Evolutionary conservation across 2,113 vertebrate species (phyloP), one percentile per base, ranked within the genome.

Genomic region (Nicator chloris): DNA sequence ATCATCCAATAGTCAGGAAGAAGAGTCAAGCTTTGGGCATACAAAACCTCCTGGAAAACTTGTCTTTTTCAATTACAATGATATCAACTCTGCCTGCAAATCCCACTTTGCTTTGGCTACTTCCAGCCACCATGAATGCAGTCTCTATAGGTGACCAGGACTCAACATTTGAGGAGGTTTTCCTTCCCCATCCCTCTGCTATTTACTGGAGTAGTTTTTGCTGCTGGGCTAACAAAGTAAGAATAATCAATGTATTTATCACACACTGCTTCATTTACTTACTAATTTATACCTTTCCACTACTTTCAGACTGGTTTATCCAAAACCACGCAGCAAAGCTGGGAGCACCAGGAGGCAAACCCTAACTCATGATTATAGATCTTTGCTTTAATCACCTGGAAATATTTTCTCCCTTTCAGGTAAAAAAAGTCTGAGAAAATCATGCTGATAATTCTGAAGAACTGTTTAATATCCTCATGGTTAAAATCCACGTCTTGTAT

Each of bases 1-100:
- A 95, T 97, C 82, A 93, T 51, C 69, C 6, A 31, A 68, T 11
- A 94, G 87, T 66, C 56, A 92, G 72, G 71, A 83, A 93, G 82
- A 82, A 64, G 45, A 95, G 88, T 83, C 88, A 71, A 96, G 88
- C 86, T 88, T 81, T 84, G 75, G 88, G 91, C 92, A 91, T 63
- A 86, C 47, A 88, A 94, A 94, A 83, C 47, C 60, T 83, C 44
- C 64, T 49, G 76, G 69, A 95, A 96, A 94, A 92, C 88, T 68
- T 70, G 57, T 60, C 61, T 93, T 81, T 95, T 93, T 88, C 86
- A 93, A 44, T 93, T 81, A 93, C 10, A 1, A 6, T 77, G 88
- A 73, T 78, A 91, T 86, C 47, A 92, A 92, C 76, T 82, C 56
- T 15, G 64, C 80, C 76, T 82, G 76, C 72, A 90, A 75, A 90